These are phyloP conservation scores for Aphidius gifuensis DNA, from an alignment of 1,140 invertebrate species.

Conservation along the genomic window DNA sequence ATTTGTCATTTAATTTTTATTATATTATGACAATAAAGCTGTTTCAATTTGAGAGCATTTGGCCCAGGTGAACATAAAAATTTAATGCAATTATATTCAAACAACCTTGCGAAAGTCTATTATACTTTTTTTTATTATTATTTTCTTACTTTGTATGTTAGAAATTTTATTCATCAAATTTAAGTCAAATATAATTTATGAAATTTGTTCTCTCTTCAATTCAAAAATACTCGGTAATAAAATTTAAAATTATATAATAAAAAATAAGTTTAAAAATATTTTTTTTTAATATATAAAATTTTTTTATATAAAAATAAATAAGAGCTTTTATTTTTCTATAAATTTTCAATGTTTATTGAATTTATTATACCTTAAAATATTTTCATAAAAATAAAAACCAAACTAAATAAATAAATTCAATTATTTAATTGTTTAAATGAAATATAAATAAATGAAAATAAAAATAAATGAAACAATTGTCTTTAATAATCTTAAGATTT, in stretches of 20 bases:
- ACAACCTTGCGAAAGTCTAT: conserved; percentile 8
- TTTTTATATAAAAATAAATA: too few relatives aligned
- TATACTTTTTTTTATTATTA: conserved; percentile 4
- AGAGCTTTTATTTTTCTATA: too few relatives aligned
- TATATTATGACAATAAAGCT: neutral
- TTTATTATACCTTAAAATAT: too few relatives aligned
- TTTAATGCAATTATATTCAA: conserved; percentile 18
- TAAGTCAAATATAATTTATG: conserved; percentile 17
- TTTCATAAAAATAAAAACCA: too few relatives aligned
- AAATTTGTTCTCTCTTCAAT: neutral
- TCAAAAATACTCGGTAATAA: neutral
- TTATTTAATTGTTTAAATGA: too few relatives aligned
- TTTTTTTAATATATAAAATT: neutral
- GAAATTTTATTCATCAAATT: conserved; percentile 19
- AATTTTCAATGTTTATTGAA: too few relatives aligned
- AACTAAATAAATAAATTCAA: too few relatives aligned
- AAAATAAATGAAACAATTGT: too few relatives aligned
- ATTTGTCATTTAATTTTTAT: neutral
- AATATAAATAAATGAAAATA: too few relatives aligned
- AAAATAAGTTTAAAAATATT: too few relatives aligned
- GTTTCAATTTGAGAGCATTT: neutral
- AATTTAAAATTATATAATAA: neutral
- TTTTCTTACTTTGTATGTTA: neutral
- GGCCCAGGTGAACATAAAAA: conserved; percentile 10
- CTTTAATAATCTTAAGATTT: too few relatives aligned